Base-by-base conservation (phyloP, 2,888 invertebrate genomes). In the Tenthredo scrophulariae region DNA sequence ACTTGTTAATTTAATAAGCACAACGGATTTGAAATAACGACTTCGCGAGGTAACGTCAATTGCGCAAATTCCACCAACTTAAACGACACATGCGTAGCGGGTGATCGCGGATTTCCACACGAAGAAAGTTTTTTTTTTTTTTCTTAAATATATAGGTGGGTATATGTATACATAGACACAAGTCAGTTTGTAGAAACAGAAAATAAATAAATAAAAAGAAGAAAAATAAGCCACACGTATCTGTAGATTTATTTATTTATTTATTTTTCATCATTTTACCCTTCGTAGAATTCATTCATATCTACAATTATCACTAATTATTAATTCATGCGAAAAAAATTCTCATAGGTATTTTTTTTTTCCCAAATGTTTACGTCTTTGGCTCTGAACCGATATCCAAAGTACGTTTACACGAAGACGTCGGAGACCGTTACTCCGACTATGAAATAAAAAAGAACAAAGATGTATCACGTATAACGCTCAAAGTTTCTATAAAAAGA, bases 1-100 rank as follows among this genome's bases (percentile, higher is more conserved):
- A 62, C 33, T 33, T 84, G 85, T 70, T 85, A 85, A 85, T 85
- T 85, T 26, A 85, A 85, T 85, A 85, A 85, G 65, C 84, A 72
- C 18, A 26, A 43, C 15, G 62, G 37, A 72, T 85, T 72, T 46
- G 74, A 84, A 85, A 83, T 75, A 75, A 84, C 70, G 72, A 85
- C 84, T 84, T 85, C 85, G 75, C 85, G 40, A 54, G 84, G 15
- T 75, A 75, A 85, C 83, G 85, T 29, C 72, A 85, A 84, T 84
- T 84, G 83, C 85, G 85, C 84, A 85, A 85, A 84, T 83, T 67
- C 67, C 37, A 7, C 9, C 13, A 6, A 18, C 5, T 29, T 29
- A 75, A 58, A 58, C 26, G 29, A 33, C 26, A 67, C 67, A 29
- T 67, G 67, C 33, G 67, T 67, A 67, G 67, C 33, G 15, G 33